A percentile compares a stretch with the other conserved stretches of the same genome.
These are phyloP conservation scores for Eupithecia tripunctaria DNA, from an alignment of 2,888 invertebrate species.

Conservation along the genomic window DNA sequence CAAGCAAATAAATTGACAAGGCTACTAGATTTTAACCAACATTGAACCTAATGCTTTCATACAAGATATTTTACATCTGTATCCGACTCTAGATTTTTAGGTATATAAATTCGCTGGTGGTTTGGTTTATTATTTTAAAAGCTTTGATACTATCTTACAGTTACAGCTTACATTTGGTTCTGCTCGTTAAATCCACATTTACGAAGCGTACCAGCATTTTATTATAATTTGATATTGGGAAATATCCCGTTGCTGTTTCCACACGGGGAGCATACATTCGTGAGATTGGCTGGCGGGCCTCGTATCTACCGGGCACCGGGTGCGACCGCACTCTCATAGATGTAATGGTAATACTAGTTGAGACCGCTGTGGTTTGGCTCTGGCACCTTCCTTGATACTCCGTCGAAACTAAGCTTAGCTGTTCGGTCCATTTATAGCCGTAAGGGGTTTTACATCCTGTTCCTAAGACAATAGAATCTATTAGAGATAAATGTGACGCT, in stretches of 20 bases:
- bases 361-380: constrained; percentile 58
- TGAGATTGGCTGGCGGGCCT: constrained; percentile 40
- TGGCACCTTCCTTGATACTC: background rate
- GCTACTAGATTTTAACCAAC: background rate
- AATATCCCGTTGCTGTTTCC: constrained; percentile 32
- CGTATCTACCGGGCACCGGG: constrained; percentile 33
- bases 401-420: constrained; percentile 2
- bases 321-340: constrained; percentile 58
- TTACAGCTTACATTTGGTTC: constrained; percentile 14
- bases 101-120: background rate
- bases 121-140: constrained; percentile 14
- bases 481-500: background rate
- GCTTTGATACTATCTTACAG: constrained; percentile 14
- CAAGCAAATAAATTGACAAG: constrained; percentile 11
- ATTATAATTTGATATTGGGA: constrained; percentile 34
- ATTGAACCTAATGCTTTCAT: background rate
- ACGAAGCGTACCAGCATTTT: constrained; percentile 21
- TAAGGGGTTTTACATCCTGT: constrained; percentile 18
- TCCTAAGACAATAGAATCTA: background rate
- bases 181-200: constrained; percentile 19
- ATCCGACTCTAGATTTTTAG: background rate
- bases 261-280: constrained; percentile 27
- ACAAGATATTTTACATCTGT: background rate
- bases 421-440: constrained; percentile 7
- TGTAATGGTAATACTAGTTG: constrained; percentile 60